Evolutionary conservation across 2,113 vertebrate genomes (phyloP), one percentile per base, ranked within the genome.

Genomic region (Notechis scutatus): DNA sequence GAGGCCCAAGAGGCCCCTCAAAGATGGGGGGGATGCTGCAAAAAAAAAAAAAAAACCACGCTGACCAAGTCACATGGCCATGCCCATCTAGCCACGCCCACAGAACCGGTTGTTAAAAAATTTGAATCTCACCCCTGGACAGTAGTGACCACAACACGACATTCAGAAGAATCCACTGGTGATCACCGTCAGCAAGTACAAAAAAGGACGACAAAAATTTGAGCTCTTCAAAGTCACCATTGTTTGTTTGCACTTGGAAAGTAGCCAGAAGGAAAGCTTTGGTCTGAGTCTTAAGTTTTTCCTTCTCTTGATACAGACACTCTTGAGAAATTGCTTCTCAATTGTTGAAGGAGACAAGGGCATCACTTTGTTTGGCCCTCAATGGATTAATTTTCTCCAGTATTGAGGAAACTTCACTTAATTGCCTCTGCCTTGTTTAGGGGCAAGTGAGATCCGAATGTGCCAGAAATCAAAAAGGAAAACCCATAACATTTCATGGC

Each of bases 391-490:
- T 87, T 29, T 23, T 12, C 18, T 69, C 57, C 47, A 11, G 4
- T 24, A 8, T 24, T 12, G 18, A 54, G 20, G 39, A n/a, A 12
- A 47, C 5, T 1, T 5, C 4, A 11, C 21, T 21, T 21, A 39
- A 52, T 81, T 23, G 12, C 39, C 21, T 21, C 1, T 39, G n/a
- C 26, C 64, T 52, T 91, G 20, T 6, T 74, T 90, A 12, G 4
- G 18, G 9, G 2, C 55, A 29, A 59, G 2, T 8, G 20, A 20
- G 1, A 0, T 1, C n/a, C 1, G 5, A 90, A 61, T 57, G 5
- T 5, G 57, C 29, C 18, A 34, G 26, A 88, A 26, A 45, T 85
- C 14, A 6, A 50, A 56, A 85, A 6, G 45, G 61, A 88, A 61
- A 39, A 3, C 39, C 20, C 26, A 24, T 2, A 24, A 54, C 15